Conservation (phyloP, 2,888 invertebrate species). For the Notocelia uddmanniana region DNA sequence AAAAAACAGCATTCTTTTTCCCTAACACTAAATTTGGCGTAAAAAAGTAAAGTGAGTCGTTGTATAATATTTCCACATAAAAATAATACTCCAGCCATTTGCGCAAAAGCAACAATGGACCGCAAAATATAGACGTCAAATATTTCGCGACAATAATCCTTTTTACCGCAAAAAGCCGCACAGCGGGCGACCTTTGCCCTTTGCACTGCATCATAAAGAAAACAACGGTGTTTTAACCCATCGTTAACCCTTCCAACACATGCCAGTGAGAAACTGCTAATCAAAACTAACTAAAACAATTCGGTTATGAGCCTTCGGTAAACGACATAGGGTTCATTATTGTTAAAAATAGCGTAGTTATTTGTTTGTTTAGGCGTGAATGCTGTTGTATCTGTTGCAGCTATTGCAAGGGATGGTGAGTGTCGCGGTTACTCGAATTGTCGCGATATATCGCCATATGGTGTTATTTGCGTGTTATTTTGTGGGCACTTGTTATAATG, state of each 20-base stretch:
- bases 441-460: slow-evolving; percentile 69
- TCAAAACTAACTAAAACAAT: slow-evolving; percentile 47
- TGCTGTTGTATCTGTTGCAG: slow-evolving; percentile 58
- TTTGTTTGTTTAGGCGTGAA: slow-evolving; percentile 47
- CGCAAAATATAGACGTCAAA: slow-evolving; percentile 65
- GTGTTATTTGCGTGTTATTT: slow-evolving; percentile 63
- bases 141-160: slow-evolving; percentile 63
- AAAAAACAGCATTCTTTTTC: background rate
- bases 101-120: slow-evolving; percentile 39
- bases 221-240: slow-evolving; percentile 76
- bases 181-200: slow-evolving; percentile 72
- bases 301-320: slow-evolving; percentile 45
- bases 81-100: slow-evolving; percentile 37
- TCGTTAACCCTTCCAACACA: slow-evolving; percentile 76
- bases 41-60: slow-evolving; percentile 25
- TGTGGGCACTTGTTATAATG: slow-evolving; percentile 50
- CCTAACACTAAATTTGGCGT: background rate
- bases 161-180: slow-evolving; percentile 66
- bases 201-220: slow-evolving; percentile 76
- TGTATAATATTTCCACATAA: slow-evolving; percentile 25
- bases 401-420: slow-evolving; percentile 63
- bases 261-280: slow-evolving; percentile 67
- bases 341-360: slow-evolving; percentile 17
- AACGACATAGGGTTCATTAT: slow-evolving; percentile 39
- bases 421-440: slow-evolving; percentile 72